These are phyloP conservation scores for Pelobates fuscus DNA, from an alignment of 2,113 vertebrate genomes.

Conservation along the genomic window DNA sequence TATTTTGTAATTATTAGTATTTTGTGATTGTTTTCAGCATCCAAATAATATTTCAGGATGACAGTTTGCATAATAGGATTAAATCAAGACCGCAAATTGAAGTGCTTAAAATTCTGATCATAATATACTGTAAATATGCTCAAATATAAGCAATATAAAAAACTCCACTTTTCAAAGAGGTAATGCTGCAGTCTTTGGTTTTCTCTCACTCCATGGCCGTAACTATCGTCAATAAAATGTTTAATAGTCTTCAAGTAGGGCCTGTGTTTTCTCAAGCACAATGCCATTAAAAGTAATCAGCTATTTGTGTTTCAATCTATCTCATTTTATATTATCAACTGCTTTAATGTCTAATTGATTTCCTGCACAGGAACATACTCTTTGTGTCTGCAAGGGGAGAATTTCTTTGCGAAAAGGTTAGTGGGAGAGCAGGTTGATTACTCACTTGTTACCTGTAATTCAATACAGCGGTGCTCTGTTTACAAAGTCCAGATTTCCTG, in stretches of 20 bases:
- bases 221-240: constrained; percentile 51
- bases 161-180: background rate
- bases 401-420: constrained; percentile 58
- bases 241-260: constrained; percentile 53
- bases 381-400: constrained; percentile 50
- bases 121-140: background rate
- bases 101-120: too few species aligned
- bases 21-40: too few species aligned
- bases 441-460: constrained; percentile 73
- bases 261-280: constrained; percentile 50
- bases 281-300: constrained; percentile 52
- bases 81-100: too few species aligned
- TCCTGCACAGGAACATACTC: constrained; percentile 52
- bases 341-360: constrained; percentile 56
- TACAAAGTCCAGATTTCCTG: constrained; percentile 73
- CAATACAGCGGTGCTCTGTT: constrained; percentile 66
- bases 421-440: constrained; percentile 64
- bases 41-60: too few species aligned
- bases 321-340: constrained; percentile 56
- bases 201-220: background rate
- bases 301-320: constrained; percentile 48
- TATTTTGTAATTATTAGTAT: too few species aligned
- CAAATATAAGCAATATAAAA: background rate
- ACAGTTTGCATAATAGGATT: too few species aligned
- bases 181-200: background rate